These are phyloP conservation scores for Aurelia aurita complex sp. Pacific DNA, from an alignment of 30 jellyfish, hydroid and myxozoan genomes.

Conservation along the genomic window DNA sequence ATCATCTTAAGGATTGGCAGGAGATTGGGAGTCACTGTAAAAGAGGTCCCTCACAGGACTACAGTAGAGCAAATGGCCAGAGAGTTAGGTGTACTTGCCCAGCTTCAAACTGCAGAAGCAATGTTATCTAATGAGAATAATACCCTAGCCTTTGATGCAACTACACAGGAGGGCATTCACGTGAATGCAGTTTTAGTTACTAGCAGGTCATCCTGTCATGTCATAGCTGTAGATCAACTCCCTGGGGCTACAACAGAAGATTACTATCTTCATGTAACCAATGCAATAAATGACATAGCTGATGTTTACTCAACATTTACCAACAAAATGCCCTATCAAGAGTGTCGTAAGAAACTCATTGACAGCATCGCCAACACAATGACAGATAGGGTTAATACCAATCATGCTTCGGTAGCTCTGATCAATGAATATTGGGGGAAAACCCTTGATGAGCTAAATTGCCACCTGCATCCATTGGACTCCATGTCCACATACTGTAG, in stretches of 20 bases:
- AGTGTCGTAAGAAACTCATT: constrained; percentile 7
- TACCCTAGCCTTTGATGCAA: too few relatives aligned
- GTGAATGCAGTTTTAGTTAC: too few relatives aligned
- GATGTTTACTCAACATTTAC: background rate
- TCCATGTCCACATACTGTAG: constrained; percentile 9
- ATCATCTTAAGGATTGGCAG: background rate
- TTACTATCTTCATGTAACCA: constrained; percentile 9
- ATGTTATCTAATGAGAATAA: constrained; percentile 2
- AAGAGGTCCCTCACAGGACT: constrained; percentile 17
- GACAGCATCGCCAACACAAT: constrained; percentile 17
- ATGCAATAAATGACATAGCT: constrained; percentile 23
- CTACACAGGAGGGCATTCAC: too few relatives aligned
- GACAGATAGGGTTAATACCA: constrained; percentile 31
- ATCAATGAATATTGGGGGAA: constrained; percentile 40
- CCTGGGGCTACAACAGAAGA: constrained; percentile 43
- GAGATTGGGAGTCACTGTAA: constrained; percentile 11
- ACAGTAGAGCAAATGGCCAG: constrained; percentile 38
- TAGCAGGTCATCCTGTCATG: background rate
- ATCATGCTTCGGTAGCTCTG: constrained; percentile 10
- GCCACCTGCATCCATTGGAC: constrained; percentile 26
- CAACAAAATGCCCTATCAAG: constrained; percentile 4
- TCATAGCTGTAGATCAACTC: constrained; percentile 10
- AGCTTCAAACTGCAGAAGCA: constrained; percentile 26
- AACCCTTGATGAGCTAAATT: constrained; percentile 9
- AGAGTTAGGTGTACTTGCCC: constrained; percentile 32